phyloP scores from a whole-genome alignment of 92 coral and sea anemone genomes.

The Ricordea florida region DNA sequence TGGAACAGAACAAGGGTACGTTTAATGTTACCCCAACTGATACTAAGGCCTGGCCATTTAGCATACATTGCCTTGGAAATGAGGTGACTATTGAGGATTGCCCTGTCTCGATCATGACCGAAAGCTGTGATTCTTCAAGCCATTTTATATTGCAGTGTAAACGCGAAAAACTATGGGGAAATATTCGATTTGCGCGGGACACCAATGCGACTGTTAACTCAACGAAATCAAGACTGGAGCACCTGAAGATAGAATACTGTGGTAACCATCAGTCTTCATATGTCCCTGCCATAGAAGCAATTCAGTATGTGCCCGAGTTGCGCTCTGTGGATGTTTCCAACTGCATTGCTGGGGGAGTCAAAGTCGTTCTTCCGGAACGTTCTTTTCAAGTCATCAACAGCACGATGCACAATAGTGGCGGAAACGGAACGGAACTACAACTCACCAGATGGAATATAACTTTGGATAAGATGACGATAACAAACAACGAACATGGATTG shows the following conservation, averaged over 20 bases:
- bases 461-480: neutral
- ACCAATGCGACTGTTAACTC: neutral
- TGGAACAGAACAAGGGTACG: neutral
- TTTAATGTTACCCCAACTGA: neutral
- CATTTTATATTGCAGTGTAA: neutral
- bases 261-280: constrained; percentile 13
- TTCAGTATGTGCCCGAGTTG: constrained; percentile 26
- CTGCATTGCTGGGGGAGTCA: constrained; percentile 35
- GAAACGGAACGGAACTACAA: neutral
- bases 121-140: neutral
- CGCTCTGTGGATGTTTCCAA: neutral
- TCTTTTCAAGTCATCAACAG: neutral
- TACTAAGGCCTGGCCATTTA: neutral
- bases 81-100: constrained; percentile 13
- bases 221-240: neutral
- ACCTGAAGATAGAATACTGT: constrained; percentile 26
- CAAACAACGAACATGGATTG: neutral
- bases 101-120: neutral
- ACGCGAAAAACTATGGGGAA: constrained; percentile 37
- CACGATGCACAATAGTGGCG: constrained; percentile 4
- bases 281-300: constrained; percentile 27
- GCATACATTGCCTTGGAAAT: constrained; percentile 10
- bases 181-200: constrained; percentile 22
- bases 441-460: neutral
- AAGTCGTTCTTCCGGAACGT: constrained; percentile 28